Percentiles rank a stretch among this genome's conserved stretches.
Evolutionary conservation across 2,888 invertebrate species (phyloP).

Genomic region (Tetrapedia diversipes): DNA sequence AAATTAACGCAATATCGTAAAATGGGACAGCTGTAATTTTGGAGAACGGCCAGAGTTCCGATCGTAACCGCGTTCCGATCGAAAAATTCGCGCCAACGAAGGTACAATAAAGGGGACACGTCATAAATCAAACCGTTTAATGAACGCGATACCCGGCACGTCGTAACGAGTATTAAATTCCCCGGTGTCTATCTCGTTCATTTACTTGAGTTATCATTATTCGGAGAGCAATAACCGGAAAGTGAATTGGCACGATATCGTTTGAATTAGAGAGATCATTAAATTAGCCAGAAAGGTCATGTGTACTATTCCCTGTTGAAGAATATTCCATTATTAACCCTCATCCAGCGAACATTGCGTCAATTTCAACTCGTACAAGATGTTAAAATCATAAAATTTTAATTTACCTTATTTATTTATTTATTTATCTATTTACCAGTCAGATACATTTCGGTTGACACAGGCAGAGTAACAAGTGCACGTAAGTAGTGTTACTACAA

Average conservation of each 20-base stretch:
- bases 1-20: not conserved
- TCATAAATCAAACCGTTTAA: conserved; percentile 19
- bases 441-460: no score
- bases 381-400: not conserved
- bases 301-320: not conserved
- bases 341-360: no score
- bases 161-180: conserved; percentile 25
- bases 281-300: conserved; percentile 5
- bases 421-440: no score
- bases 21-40: not conserved
- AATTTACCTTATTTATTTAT: no score
- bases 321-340: not conserved
- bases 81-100: conserved; percentile 2
- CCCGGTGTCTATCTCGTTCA: not conserved
- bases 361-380: not conserved
- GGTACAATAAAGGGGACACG: not conserved
- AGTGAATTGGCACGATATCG: not conserved
- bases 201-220: conserved; percentile 14
- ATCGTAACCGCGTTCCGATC: not conserved
- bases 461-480: no score
- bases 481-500: no score
- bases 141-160: conserved; percentile 1
- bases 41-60: not conserved
- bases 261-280: conserved; percentile 10
- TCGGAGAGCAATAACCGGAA: conserved; percentile 7